Evolutionary conservation across 1,140 invertebrate species (phyloP).

Genomic region (Drosophila ambigua): DNA sequence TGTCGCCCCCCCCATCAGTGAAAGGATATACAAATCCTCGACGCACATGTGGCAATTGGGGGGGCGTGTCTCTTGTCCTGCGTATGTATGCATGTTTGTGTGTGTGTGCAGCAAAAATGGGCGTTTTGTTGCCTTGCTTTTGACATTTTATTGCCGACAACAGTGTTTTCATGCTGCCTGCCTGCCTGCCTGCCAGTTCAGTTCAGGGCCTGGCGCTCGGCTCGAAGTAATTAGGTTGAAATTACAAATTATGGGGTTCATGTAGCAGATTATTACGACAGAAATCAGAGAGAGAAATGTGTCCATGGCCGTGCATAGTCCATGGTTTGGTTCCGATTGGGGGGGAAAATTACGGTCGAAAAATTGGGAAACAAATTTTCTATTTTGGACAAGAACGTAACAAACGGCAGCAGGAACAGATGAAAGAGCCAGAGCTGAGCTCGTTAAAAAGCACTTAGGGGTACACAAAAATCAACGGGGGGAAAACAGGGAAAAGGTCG

Average conservation of each 20-base stretch:
- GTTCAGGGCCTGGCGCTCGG: conserved; percentile 5
- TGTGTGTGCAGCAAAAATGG: conserved; percentile 44
- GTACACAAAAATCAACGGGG: conserved; percentile 9
- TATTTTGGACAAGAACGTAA: conserved; percentile 38
- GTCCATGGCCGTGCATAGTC: conserved; percentile 54
- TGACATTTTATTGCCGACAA: conserved; percentile 74
- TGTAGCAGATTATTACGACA: conserved; percentile 77
- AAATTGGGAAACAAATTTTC: conserved; percentile 37
- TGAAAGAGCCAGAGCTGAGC: conserved; percentile 28
- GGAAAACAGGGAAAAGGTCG: conserved; percentile 21
- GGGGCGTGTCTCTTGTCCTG: conserved; percentile 42
- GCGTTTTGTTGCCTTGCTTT: conserved; percentile 67
- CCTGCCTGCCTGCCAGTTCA: not conserved
- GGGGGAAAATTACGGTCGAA: conserved; percentile 17
- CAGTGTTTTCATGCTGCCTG: conserved; percentile 49
- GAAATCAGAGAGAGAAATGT: conserved; percentile 59
- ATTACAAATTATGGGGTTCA: conserved; percentile 80
- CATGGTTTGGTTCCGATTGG: conserved; percentile 2
- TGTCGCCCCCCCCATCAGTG: conserved; percentile 41
- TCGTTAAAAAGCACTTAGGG: conserved; percentile 80
- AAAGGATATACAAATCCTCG: conserved; percentile 30
- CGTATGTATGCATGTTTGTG: conserved; percentile 14
- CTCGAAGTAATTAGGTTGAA: conserved; percentile 77
- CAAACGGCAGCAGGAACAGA: conserved; percentile 25
- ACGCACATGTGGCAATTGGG: conserved; percentile 22